Base-by-base conservation (phyloP, 2,888 invertebrate species). In the Megaustenia siamemsis region DNA sequence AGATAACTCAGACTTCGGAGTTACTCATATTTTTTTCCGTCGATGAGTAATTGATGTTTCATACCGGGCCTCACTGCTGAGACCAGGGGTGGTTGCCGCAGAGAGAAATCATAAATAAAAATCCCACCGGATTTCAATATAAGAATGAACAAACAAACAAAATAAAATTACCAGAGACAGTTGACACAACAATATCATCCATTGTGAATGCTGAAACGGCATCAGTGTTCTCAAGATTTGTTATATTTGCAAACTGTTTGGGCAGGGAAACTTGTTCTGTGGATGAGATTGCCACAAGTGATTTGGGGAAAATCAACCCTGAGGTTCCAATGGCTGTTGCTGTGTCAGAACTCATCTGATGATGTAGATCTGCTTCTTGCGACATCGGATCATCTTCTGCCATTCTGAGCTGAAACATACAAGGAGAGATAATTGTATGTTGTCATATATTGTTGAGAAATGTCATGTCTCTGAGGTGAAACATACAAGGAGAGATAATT, bases 121-220 rank as follows among this genome's bases (percentile, higher is more conserved):
- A n/a, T n/a, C n/a, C n/a, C n/a, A n/a, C n/a, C n/a, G n/a, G 8
- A 18, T 18, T 49, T 49, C 28, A 6, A 6, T 6, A 63, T n/a
- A n/a, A 21, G 63, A 63, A 21, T 24, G 6, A n/a, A 28, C 63
- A 12, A 12, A 12, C 63, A 8, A 63, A 63, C 24, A 63, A 63
- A n/a, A 21, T 8, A 63, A 8, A 63, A 71, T n/a, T n/a, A n/a
- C n/a, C n/a, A n/a, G n/a, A n/a, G n/a, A n/a, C n/a, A n/a, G n/a
- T n/a, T n/a, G n/a, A n/a, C n/a, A n/a, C 63, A 71, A 71, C 71
- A 71, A 71, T 71, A 71, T 71, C 71, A 43, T 71, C 71, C 21
- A 71, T 71, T 45, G 71, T 71, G 28, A 43, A 71, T n/a, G 45
- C 45, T n/a, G 71, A 10, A 40, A 71, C 43, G 10, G 35, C 24